Evolutionary conservation across 1,140 invertebrate genomes (phyloP).

Genomic region (Onthophagus taurus): DNA sequence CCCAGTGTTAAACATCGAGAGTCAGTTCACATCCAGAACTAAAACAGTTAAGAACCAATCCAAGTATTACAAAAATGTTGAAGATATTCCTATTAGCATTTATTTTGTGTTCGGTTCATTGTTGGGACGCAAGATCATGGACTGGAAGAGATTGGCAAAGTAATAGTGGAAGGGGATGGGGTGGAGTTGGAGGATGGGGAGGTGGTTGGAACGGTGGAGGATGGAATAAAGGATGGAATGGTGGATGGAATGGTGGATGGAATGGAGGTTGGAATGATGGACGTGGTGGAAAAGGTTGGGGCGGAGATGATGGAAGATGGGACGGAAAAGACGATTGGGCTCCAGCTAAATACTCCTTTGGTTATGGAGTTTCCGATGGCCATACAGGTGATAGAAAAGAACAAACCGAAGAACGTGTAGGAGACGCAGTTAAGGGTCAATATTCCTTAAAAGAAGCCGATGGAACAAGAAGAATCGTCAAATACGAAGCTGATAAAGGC

Average conservation of each 20-base stretch:
- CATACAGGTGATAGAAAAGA: conserved; percentile 40
- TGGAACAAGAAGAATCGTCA: conserved; percentile 17
- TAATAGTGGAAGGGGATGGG: neutral
- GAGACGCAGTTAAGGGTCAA: conserved; percentile 41
- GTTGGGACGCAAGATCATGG: neutral
- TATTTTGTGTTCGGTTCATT: no score
- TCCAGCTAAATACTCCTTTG: conserved; percentile 37
- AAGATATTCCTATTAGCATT: no score
- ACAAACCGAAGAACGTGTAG: conserved; percentile 40
- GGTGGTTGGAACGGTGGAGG: neutral
- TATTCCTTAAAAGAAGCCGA: conserved; percentile 20
- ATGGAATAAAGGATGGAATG: no score
- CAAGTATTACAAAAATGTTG: no score
- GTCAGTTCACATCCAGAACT: no score
- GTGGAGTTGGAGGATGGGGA: neutral
- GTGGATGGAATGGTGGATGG: no score
- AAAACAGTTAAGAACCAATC: no score
- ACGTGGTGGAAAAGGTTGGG: neutral
- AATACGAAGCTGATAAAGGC: conserved; percentile 23
- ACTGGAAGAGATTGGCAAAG: neutral
- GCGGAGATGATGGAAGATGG: neutral
- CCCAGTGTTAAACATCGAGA: no score
- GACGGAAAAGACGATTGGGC: conserved; percentile 17
- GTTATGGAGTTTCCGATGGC: conserved; percentile 35
- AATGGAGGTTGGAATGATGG: no score